Percentiles rank a stretch among this genome's conserved stretches.
phyloP scores from a whole-genome alignment of 2,888 invertebrate genomes.

The Thalpophila matura region DNA sequence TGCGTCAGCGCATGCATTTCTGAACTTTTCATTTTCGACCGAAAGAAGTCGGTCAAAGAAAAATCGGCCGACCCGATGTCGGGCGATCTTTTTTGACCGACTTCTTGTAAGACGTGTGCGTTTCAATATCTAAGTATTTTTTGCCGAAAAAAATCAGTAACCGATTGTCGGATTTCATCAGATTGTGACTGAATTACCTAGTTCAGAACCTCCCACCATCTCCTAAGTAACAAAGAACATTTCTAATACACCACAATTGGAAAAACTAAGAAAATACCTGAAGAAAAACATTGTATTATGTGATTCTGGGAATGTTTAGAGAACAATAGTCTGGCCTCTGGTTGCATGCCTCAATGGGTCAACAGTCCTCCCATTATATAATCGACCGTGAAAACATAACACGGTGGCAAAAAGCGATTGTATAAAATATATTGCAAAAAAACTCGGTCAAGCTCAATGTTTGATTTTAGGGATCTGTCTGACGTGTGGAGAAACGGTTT shows the following conservation, averaged over 20 bases:
- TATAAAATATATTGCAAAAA: constrained; percentile 46
- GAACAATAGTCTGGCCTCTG: constrained; percentile 53
- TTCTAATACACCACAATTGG: neutral
- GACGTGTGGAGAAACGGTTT: constrained; percentile 18
- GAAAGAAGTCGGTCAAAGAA: too few species aligned
- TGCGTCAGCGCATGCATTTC: too few species aligned
- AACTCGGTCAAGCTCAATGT: constrained; percentile 65
- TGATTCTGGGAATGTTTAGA: constrained; percentile 42
- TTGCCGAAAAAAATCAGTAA: too few species aligned
- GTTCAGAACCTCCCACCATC: neutral
- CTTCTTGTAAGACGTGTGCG: too few species aligned
- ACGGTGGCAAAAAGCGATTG: constrained; percentile 61
- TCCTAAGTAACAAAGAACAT: neutral
- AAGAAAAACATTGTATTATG: constrained; percentile 10
- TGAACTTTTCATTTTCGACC: too few species aligned
- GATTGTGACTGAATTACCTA: too few species aligned
- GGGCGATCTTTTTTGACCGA: too few species aligned
- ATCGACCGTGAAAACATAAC: constrained; percentile 61
- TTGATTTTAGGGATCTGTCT: constrained; percentile 33
- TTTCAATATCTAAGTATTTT: too few species aligned
- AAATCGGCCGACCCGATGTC: too few species aligned
- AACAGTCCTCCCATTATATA: constrained; percentile 61
- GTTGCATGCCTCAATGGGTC: constrained; percentile 46
- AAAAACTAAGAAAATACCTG: neutral
- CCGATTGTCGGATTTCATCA: too few species aligned